These are phyloP conservation scores for Heterochromis multidens DNA, from an alignment of 2,113 vertebrate species.

Conservation along the genomic window DNA sequence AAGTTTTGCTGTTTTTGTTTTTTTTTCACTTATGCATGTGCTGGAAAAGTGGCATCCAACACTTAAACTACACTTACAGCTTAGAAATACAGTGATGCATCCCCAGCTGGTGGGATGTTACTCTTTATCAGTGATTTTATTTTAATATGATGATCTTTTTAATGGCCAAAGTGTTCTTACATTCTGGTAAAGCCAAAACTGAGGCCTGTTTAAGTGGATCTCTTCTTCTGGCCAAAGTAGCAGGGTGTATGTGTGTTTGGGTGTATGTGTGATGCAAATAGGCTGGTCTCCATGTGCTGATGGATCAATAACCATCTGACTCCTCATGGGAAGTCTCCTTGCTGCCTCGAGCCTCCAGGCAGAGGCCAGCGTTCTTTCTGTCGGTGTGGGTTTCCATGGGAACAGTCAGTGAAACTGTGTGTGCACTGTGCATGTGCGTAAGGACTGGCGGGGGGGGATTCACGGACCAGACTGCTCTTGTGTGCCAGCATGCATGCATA, in stretches of 20 bases:
- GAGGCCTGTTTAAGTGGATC: neutral
- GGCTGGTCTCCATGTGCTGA: constrained; percentile 22
- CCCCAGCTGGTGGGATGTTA: neutral
- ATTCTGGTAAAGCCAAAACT: neutral
- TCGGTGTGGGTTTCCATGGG: constrained; percentile 71
- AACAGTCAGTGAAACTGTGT: constrained; percentile 41
- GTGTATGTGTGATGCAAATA: neutral
- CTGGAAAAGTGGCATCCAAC: neutral
- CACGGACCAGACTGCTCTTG: neutral
- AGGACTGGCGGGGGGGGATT: constrained; percentile 6
- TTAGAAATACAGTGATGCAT: neutral
- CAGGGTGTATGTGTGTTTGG: neutral
- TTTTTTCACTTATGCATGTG: neutral
- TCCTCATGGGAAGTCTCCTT: constrained; percentile 54
- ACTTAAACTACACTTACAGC: neutral
- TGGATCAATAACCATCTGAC: constrained; percentile 69
- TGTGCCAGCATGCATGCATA: neutral
- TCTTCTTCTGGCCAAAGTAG: neutral
- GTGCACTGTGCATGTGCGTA: neutral
- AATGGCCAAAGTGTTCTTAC: too few species aligned
- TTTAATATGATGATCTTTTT: too few species aligned
- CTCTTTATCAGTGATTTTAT: neutral
- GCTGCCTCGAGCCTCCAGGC: constrained; percentile 49
- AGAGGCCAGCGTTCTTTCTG: constrained; percentile 54
- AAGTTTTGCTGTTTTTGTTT: neutral